Conservation (phyloP, 2,888 invertebrate species). For the Sphaerophoria rueppellii region DNA sequence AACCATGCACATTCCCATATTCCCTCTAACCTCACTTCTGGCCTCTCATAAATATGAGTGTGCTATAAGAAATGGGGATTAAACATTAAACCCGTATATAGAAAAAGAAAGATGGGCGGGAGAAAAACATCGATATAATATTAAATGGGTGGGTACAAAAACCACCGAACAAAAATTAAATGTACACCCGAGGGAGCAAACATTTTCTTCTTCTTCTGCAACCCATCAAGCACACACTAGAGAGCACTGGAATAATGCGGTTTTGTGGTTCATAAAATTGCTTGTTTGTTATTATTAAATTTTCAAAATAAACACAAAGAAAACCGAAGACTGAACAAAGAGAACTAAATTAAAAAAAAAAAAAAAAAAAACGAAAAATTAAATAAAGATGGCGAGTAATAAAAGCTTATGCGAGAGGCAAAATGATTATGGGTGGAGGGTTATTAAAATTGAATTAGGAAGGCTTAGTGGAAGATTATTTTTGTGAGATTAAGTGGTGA, state of each 20-base stretch:
- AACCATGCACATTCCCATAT: conserved; percentile 18
- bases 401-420: conserved; percentile 22
- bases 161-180: not conserved
- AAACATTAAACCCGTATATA: conserved; percentile 3
- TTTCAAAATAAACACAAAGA: conserved; percentile 3
- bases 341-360: too few relatives aligned
- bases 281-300: conserved; percentile 63
- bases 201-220: not conserved
- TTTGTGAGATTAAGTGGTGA: not conserved
- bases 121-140: conserved; percentile 61
- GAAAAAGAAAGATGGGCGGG: conserved; percentile 37
- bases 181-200: conserved; percentile 44
- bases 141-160: conserved; percentile 42
- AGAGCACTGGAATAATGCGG: conserved; percentile 39
- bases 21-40: too few relatives aligned
- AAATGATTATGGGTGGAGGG: conserved; percentile 14
- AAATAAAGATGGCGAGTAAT: conserved; percentile 15
- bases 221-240: not conserved
- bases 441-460: conserved; percentile 72
- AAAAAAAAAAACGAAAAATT: too few relatives aligned
- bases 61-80: conserved; percentile 8
- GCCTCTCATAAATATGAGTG: conserved; percentile 27
- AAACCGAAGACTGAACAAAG: conserved; percentile 11
- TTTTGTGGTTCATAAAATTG: conserved; percentile 71
- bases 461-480: conserved; percentile 37